phyloP scores from a whole-genome alignment of 2,888 invertebrate species.

The Callyntrura guangdongensis region DNA sequence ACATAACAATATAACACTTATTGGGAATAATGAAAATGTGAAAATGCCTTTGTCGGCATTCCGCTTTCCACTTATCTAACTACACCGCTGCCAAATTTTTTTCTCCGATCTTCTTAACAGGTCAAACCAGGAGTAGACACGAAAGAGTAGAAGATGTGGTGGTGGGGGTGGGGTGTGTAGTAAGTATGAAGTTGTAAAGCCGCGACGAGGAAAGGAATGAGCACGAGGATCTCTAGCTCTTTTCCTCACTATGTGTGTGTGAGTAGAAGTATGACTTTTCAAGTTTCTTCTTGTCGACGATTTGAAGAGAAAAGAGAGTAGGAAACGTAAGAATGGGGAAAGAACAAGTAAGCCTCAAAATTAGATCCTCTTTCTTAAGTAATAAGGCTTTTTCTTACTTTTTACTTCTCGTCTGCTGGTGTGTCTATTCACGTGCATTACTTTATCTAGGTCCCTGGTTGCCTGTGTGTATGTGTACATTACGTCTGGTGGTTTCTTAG shows the following conservation, averaged over 20 bases:
- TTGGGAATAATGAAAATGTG: slow-evolving; percentile 32
- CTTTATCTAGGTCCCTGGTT: too few relatives aligned
- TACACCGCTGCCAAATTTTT: slow-evolving; percentile 23
- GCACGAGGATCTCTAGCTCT: background rate
- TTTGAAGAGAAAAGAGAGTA: slow-evolving; percentile 3
- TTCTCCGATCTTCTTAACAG: slow-evolving; percentile 21
- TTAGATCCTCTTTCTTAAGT: slow-evolving; percentile 46
- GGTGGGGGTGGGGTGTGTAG: background rate
- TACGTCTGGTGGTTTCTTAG: slow-evolving; percentile 5
- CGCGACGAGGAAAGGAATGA: background rate
- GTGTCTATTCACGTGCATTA: background rate
- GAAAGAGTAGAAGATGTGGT: slow-evolving; percentile 9
- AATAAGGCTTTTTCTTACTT: slow-evolving; percentile 42
- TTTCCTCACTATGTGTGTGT: background rate
- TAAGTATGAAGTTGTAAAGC: slow-evolving; percentile 3
- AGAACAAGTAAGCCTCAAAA: slow-evolving; percentile 44
- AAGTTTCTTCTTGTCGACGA: slow-evolving; percentile 13
- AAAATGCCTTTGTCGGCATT: slow-evolving; percentile 45
- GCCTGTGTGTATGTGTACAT: background rate
- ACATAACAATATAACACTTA: slow-evolving; percentile 19
- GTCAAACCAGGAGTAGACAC: slow-evolving; percentile 1
- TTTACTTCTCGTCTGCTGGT: background rate
- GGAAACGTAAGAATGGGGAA: slow-evolving; percentile 1
- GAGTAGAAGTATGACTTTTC: slow-evolving; percentile 1
- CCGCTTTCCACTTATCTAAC: slow-evolving; percentile 30